Conservation (phyloP, 2,888 invertebrate species). For the Drosophila lutescens region DNA sequence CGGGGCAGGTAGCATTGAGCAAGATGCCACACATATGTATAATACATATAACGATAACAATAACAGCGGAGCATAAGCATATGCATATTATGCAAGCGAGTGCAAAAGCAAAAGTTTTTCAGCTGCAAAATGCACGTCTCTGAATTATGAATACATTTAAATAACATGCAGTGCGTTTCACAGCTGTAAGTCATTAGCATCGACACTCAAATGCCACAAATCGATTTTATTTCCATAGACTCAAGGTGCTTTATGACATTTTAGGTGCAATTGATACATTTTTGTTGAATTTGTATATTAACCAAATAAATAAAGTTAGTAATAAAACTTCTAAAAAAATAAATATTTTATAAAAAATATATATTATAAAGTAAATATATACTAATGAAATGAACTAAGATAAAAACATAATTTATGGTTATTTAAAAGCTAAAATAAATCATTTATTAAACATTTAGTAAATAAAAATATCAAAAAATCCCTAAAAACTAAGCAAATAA, state of each 20-base stretch:
- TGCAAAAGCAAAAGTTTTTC: slow-evolving; percentile 51
- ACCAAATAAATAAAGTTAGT: too few relatives aligned
- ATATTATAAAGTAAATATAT: too few relatives aligned
- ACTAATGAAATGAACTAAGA: too few relatives aligned
- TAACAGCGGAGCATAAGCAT: slow-evolving; percentile 47
- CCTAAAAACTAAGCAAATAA: too few relatives aligned
- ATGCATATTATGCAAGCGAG: slow-evolving; percentile 48
- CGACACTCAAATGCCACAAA: slow-evolving; percentile 18
- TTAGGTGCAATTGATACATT: too few relatives aligned
- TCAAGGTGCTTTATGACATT: slow-evolving; percentile 19
- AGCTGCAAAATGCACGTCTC: slow-evolving; percentile 41
- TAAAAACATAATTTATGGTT: too few relatives aligned
- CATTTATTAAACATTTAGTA: too few relatives aligned
- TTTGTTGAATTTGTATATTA: too few relatives aligned
- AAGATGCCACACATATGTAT: slow-evolving; percentile 41
- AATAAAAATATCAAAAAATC: too few relatives aligned
- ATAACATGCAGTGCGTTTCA: slow-evolving; percentile 31
- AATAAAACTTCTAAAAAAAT: too few relatives aligned
- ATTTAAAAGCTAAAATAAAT: too few relatives aligned
- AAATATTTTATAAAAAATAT: too few relatives aligned
- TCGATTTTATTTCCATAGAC: slow-evolving; percentile 22
- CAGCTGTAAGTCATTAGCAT: slow-evolving; percentile 33
- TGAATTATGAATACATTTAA: slow-evolving; percentile 43
- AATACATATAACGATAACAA: slow-evolving; percentile 10
- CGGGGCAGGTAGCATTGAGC: slow-evolving; percentile 40